A percentile compares a stretch with the other conserved stretches of the same genome.
Conservation (phyloP, 2,113 vertebrate genomes). For the Seriola aureovittata region DNA sequence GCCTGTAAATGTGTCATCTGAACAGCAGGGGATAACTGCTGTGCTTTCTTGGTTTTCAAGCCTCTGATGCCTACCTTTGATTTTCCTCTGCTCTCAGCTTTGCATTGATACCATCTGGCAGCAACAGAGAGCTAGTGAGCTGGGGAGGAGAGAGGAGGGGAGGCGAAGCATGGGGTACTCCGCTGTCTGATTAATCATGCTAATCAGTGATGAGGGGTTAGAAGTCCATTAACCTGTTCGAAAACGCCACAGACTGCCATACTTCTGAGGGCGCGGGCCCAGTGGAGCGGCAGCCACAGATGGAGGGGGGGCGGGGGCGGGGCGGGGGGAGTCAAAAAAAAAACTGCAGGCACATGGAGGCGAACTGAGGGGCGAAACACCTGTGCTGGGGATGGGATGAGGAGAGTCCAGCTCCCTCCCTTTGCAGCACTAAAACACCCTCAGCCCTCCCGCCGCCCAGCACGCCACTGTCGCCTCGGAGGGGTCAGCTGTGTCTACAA, state of each 20-base stretch:
- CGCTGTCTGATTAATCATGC: constrained; percentile 80
- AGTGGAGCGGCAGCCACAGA: constrained; percentile 44
- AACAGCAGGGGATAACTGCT: constrained; percentile 76
- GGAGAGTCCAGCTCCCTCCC: constrained; percentile 15
- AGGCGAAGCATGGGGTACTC: constrained; percentile 43
- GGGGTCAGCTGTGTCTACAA: constrained; percentile 35
- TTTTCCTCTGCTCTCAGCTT: constrained; percentile 68
- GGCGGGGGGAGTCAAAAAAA: neutral
- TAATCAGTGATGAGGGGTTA: constrained; percentile 79
- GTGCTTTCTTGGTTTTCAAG: constrained; percentile 66
- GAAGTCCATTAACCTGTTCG: constrained; percentile 81
- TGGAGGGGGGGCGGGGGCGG: neutral
- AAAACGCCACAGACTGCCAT: constrained; percentile 54
- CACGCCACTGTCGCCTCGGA: constrained; percentile 6
- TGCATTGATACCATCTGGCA: constrained; percentile 81
- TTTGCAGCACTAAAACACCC: neutral
- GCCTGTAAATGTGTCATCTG: constrained; percentile 68
- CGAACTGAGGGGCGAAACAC: constrained; percentile 36
- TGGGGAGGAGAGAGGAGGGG: constrained; percentile 22
- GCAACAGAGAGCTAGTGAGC: constrained; percentile 55
- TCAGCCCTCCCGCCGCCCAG: neutral
- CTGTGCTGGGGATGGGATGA: constrained; percentile 44
- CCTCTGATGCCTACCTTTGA: constrained; percentile 76
- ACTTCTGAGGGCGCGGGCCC: constrained; percentile 29
- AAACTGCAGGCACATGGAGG: constrained; percentile 7